Percentiles rank a stretch among this genome's conserved stretches.
These are phyloP conservation scores for Chaetodon trifasciatus DNA, from an alignment of 2,797 vertebrate genomes.

Conservation along the genomic window DNA sequence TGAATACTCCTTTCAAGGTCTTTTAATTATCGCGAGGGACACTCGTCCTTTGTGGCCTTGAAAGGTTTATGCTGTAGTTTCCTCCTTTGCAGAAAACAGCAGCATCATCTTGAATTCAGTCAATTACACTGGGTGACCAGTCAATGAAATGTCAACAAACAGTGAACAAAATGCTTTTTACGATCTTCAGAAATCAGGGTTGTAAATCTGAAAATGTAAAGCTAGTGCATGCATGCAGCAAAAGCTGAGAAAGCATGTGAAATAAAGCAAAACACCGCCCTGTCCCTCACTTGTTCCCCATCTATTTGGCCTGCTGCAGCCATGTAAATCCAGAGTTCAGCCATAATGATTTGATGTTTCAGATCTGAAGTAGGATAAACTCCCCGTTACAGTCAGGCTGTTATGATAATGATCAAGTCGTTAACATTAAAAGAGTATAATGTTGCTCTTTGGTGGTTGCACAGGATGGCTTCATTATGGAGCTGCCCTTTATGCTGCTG, in stretches of 20 bases:
- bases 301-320: not conserved
- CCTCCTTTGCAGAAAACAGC: not conserved
- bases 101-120: constrained; percentile 10
- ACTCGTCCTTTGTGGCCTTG: not conserved
- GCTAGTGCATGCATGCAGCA: not conserved
- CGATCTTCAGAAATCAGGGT: not conserved
- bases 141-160: not conserved
- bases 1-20: not conserved
- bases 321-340: constrained; percentile 3
- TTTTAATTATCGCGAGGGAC: not conserved
- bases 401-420: constrained; percentile 51
- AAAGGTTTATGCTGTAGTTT: not conserved
- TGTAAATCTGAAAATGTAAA: not conserved
- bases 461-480: constrained; percentile 51
- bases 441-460: constrained; percentile 34
- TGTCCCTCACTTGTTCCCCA: not conserved
- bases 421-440: constrained; percentile 68
- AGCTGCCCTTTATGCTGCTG: constrained; percentile 22
- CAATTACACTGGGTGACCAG: not conserved
- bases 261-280: not conserved
- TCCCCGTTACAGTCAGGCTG: constrained; percentile 25
- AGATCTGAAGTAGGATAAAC: constrained; percentile 21
- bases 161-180: not conserved
- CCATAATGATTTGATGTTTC: constrained; percentile 13
- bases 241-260: not conserved